Conservation (phyloP, 2,797 vertebrate species). For the Mormyrus hasselquistii region DNA sequence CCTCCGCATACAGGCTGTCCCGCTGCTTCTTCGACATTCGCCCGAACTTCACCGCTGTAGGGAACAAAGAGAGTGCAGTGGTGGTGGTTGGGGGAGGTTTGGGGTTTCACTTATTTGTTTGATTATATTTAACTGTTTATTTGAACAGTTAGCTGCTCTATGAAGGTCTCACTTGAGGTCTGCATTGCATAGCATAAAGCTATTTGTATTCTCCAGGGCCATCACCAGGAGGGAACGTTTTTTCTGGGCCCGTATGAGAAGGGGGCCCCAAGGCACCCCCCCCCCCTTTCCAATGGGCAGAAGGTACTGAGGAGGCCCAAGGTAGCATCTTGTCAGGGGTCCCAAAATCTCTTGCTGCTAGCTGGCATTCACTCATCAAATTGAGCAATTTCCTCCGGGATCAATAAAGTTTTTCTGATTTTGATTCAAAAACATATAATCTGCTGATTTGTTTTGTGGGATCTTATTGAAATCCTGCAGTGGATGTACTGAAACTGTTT, state of each 20-base stretch:
- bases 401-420: too few species aligned
- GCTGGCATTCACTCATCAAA: background rate
- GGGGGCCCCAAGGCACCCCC: background rate
- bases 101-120: background rate
- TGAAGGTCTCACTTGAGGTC: background rate
- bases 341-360: background rate
- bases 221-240: background rate
- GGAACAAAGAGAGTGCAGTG: background rate
- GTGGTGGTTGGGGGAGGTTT: too few species aligned
- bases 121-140: background rate
- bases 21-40: conserved; percentile 99
- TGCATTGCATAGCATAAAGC: background rate
- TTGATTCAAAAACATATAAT: background rate
- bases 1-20: conserved; percentile 94
- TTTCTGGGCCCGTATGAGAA: background rate
- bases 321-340: background rate
- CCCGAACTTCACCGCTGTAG: conserved; percentile 92
- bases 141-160: background rate
- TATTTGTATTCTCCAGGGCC: background rate
- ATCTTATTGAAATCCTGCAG: background rate
- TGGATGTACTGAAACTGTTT: background rate
- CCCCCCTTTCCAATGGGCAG: background rate
- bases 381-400: too few species aligned
- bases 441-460: background rate
- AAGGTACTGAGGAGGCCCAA: background rate